phyloP scores from a whole-genome alignment of 2,888 invertebrate species.

The Athalia circularis region DNA sequence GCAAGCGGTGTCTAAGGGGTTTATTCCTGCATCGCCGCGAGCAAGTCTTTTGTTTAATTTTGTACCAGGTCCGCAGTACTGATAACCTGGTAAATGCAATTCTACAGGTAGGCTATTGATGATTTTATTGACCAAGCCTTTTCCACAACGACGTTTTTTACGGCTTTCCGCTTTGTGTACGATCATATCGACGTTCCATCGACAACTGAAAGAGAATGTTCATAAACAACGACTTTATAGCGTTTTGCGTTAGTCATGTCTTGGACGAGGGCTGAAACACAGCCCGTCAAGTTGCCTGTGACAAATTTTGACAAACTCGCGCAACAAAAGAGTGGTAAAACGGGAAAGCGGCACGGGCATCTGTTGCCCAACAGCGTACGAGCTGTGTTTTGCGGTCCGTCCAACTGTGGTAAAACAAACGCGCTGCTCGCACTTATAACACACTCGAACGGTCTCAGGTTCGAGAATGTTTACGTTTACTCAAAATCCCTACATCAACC shows the following conservation, averaged over 20 bases:
- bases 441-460: slow-evolving; percentile 52
- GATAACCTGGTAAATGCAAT: slow-evolving; percentile 53
- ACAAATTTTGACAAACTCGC: slow-evolving; percentile 8
- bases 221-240: not conserved
- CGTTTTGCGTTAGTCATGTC: not conserved
- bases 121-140: slow-evolving; percentile 5
- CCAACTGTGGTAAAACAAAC: slow-evolving; percentile 56
- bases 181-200: slow-evolving; percentile 28
- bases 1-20: slow-evolving; percentile 61
- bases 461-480: slow-evolving; percentile 52
- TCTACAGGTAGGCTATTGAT: slow-evolving; percentile 43
- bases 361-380: slow-evolving; percentile 61
- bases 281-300: not conserved
- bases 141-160: slow-evolving; percentile 21
- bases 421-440: slow-evolving; percentile 51
- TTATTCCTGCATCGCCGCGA: slow-evolving; percentile 54
- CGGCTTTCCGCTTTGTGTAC: slow-evolving; percentile 26
- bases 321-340: not conserved
- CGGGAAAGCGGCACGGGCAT: slow-evolving; percentile 54
- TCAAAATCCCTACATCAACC: slow-evolving; percentile 60
- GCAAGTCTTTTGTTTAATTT: slow-evolving; percentile 54
- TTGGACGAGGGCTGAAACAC: slow-evolving; percentile 3
- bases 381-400: slow-evolving; percentile 52
- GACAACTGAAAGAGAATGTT: not conserved
- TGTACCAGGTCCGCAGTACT: slow-evolving; percentile 60